A percentile compares a stretch with the other conserved stretches of the same genome.
phyloP scores from a whole-genome alignment of 2,888 invertebrate genomes.

The Luperina nickerlii region DNA sequence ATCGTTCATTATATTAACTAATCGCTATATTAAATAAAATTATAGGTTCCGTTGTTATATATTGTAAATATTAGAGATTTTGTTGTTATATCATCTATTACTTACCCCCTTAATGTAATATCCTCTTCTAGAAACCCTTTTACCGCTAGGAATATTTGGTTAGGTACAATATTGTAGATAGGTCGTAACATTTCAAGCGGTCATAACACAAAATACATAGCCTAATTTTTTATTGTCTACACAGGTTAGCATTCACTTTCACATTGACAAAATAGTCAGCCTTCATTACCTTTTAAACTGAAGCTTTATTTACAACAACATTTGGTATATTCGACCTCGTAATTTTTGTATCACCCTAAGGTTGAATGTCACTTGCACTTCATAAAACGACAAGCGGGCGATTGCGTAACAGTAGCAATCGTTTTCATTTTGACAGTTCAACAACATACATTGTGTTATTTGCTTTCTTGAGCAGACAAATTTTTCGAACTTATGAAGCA shows the following conservation, averaged over 20 bases:
- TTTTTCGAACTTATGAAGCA: no score
- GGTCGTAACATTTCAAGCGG: conserved; percentile 12
- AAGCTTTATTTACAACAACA: conserved; percentile 8
- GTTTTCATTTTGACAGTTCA: no score
- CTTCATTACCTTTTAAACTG: conserved; percentile 9
- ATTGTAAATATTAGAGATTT: no score
- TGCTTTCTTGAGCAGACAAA: no score
- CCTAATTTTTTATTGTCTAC: conserved; percentile 13
- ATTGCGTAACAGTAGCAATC: no score
- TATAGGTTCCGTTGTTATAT: no score
- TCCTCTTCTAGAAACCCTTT: conserved; percentile 22
- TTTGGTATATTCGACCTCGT: neutral
- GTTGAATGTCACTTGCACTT: neutral
- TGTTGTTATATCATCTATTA: no score
- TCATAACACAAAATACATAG: conserved; percentile 8
- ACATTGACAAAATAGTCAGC: conserved; percentile 2
- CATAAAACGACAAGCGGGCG: neutral
- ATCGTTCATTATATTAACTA: no score
- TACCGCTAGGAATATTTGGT: conserved; percentile 32
- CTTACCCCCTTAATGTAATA: conserved; percentile 1
- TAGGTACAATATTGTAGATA: conserved; percentile 22
- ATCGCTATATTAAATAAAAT: no score
- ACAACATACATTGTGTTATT: no score
- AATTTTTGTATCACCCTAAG: neutral
- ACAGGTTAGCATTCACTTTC: conserved; percentile 4